These are phyloP conservation scores for Megamerina dolium DNA, from an alignment of 2,888 invertebrate species.

Conservation along the genomic window DNA sequence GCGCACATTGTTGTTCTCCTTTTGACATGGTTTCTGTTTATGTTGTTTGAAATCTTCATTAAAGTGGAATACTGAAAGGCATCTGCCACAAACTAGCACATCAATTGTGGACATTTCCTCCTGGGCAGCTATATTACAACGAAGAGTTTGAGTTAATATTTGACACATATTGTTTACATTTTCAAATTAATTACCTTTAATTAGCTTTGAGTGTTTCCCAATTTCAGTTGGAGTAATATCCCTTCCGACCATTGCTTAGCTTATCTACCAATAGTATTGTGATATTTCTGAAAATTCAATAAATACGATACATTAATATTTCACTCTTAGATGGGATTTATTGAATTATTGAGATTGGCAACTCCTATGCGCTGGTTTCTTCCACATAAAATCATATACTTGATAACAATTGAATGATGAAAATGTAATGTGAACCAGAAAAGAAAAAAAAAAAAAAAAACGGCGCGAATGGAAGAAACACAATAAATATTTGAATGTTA, in stretches of 20 bases:
- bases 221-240: slow-evolving; percentile 57
- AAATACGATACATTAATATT: no score
- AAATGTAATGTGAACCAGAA: no score
- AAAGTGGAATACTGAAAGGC: slow-evolving; percentile 73
- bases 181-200: slow-evolving; percentile 50
- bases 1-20: slow-evolving; percentile 50
- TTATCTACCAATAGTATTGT: no score
- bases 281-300: no score
- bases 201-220: slow-evolving; percentile 57
- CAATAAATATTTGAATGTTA: no score
- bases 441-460: no score
- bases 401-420: no score
- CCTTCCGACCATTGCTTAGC: slow-evolving; percentile 43
- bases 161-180: neutral
- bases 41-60: slow-evolving; percentile 73
- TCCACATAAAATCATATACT: no score
- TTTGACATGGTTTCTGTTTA: slow-evolving; percentile 49
- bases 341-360: no score
- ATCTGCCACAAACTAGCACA: slow-evolving; percentile 77
- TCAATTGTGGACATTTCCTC: slow-evolving; percentile 70
- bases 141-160: neutral
- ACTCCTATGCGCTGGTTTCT: no score
- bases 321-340: no score
- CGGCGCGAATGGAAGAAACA: no score
- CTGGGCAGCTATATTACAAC: slow-evolving; percentile 61